phyloP scores from a whole-genome alignment of 2,797 vertebrate genomes.

The Acanthopagrus latus region DNA sequence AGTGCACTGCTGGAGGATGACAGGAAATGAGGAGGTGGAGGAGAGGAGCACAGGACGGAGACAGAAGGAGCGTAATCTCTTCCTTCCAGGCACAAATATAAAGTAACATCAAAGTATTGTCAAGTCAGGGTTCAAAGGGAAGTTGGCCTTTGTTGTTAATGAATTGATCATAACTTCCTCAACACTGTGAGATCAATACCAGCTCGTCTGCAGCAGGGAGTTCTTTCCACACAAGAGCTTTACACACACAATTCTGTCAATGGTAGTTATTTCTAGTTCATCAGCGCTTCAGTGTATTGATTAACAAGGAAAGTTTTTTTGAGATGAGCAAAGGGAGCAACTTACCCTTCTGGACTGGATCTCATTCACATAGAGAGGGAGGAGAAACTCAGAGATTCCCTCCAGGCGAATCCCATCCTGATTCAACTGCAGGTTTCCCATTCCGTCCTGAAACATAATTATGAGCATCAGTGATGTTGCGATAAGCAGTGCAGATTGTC shows the following conservation, averaged over 20 bases:
- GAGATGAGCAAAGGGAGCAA: slow-evolving; percentile 27
- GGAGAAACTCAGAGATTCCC: slow-evolving; percentile 94
- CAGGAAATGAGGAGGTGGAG: slow-evolving; percentile 63
- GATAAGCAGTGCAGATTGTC: background rate
- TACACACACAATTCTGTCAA: slow-evolving; percentile 22
- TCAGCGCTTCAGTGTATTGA: slow-evolving; percentile 48
- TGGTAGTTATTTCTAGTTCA: slow-evolving; percentile 36
- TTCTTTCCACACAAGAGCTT: slow-evolving; percentile 26
- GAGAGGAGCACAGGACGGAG: slow-evolving; percentile 19
- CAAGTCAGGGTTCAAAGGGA: slow-evolving; percentile 31
- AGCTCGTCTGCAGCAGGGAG: slow-evolving; percentile 30
- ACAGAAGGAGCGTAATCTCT: slow-evolving; percentile 39
- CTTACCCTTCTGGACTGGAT: slow-evolving; percentile 94
- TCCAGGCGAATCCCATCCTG: slow-evolving; percentile 92
- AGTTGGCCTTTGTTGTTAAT: slow-evolving; percentile 56
- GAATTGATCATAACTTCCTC: slow-evolving; percentile 63
- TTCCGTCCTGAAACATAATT: slow-evolving; percentile 90
- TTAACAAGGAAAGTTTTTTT: slow-evolving; percentile 16
- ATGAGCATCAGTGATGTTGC: slow-evolving; percentile 15
- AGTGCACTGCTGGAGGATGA: slow-evolving; percentile 48
- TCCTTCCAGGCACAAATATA: slow-evolving; percentile 45
- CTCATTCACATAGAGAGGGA: slow-evolving; percentile 94
- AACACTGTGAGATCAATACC: slow-evolving; percentile 47
- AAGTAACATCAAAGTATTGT: slow-evolving; percentile 50
- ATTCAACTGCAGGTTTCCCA: slow-evolving; percentile 94